A percentile compares a stretch with the other conserved stretches of the same genome.
Evolutionary conservation across 1,140 invertebrate species (phyloP).

Genomic region (Lordiphosa clarofinis): DNA sequence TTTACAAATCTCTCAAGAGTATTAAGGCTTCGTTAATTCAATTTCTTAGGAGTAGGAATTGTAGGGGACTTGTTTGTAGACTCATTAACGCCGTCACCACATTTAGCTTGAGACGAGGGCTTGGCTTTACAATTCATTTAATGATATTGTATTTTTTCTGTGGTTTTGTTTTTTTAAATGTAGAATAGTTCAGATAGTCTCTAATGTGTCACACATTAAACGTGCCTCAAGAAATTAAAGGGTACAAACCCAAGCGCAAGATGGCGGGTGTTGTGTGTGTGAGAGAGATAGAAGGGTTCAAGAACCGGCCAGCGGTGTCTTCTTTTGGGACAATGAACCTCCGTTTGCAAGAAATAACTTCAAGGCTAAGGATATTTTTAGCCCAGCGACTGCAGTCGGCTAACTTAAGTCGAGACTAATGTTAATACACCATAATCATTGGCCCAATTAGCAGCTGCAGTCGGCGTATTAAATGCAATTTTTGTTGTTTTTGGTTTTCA

Average conservation of each 20-base stretch:
- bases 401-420: constrained; percentile 16
- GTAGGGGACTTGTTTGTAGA: neutral
- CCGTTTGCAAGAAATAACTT: neutral
- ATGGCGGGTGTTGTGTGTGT: constrained; percentile 1
- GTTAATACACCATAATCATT: constrained; percentile 34
- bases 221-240: constrained; percentile 3
- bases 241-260: constrained; percentile 10
- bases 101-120: neutral
- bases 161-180: neutral
- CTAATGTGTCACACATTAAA: neutral
- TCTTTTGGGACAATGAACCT: constrained; percentile 39
- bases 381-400: constrained; percentile 28
- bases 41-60: neutral
- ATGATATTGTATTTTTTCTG: neutral
- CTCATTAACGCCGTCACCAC: neutral
- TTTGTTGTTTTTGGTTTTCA: constrained; percentile 39
- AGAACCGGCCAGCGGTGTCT: constrained; percentile 24
- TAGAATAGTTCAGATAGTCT: constrained; percentile 1
- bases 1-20: neutral
- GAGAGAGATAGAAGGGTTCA: neutral
- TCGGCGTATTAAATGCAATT: constrained; percentile 36
- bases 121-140: constrained; percentile 1
- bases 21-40: neutral
- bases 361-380: constrained; percentile 71
- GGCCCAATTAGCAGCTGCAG: constrained; percentile 60